A percentile compares a stretch with the other conserved stretches of the same genome.
phyloP scores from a whole-genome alignment of 2,888 invertebrate species.

The Julus scanicus region DNA sequence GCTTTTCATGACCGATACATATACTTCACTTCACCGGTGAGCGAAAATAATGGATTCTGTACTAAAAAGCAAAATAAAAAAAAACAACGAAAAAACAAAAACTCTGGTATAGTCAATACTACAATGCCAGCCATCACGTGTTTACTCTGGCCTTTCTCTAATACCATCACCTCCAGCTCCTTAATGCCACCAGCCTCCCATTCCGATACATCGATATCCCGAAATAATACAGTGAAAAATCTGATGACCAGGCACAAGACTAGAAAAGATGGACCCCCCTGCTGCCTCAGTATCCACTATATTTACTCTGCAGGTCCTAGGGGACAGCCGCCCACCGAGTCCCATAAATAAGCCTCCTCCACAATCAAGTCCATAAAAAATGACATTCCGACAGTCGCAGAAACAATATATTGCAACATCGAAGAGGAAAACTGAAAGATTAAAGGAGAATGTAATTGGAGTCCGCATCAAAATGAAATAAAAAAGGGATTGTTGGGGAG shows the following conservation, averaged over 20 bases:
- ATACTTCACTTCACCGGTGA: not conserved
- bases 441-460: slow-evolving; percentile 31
- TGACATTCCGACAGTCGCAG: slow-evolving; percentile 31
- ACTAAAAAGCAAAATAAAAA: not conserved
- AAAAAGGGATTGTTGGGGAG: not conserved
- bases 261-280: not conserved
- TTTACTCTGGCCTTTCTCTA: not conserved
- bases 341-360: slow-evolving; percentile 30
- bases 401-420: slow-evolving; percentile 31
- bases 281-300: not conserved
- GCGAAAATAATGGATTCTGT: slow-evolving; percentile 25
- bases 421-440: slow-evolving; percentile 42
- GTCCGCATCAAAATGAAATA: slow-evolving; percentile 7
- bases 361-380: slow-evolving; percentile 14
- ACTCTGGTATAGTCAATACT: not conserved
- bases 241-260: not conserved
- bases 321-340: not conserved
- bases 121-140: not conserved
- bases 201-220: slow-evolving; percentile 7
- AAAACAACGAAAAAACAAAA: not conserved
- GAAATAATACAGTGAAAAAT: not conserved
- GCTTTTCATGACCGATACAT: not conserved
- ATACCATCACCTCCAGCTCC: not conserved
- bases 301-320: not conserved
- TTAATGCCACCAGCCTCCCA: not conserved